phyloP scores from a whole-genome alignment of 2,113 vertebrate species.

The Pristiophorus japonicus region DNA sequence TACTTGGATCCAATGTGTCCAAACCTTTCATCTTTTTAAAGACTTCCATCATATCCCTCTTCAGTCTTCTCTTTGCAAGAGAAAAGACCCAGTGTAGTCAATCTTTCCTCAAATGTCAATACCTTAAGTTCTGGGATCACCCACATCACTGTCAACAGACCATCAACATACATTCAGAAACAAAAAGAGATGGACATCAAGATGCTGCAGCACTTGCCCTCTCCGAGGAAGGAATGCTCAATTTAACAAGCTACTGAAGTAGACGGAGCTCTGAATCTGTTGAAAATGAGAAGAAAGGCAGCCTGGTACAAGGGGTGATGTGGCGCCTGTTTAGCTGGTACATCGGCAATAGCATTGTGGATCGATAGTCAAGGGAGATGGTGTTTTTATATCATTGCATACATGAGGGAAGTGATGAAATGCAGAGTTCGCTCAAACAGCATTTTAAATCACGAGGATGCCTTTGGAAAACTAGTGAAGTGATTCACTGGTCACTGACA shows the following conservation, averaged over 20 bases:
- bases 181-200: neutral
- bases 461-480: neutral
- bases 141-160: neutral
- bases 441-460: neutral
- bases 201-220: neutral
- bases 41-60: too few species aligned
- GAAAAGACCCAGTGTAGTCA: neutral
- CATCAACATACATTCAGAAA: neutral
- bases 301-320: neutral
- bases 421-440: neutral
- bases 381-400: neutral
- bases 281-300: neutral
- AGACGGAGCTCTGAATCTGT: neutral
- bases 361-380: neutral
- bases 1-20: neutral
- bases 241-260: neutral
- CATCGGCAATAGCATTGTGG: neutral
- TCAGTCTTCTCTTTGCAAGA: neutral
- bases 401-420: neutral
- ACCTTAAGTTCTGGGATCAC: neutral
- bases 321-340: neutral
- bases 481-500: neutral
- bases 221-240: neutral
- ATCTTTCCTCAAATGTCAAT: neutral
- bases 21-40: neutral